Percentiles rank a stretch among this genome's conserved stretches.
Evolutionary conservation across 2,888 invertebrate species (phyloP).

Genomic region (Biston betularia): DNA sequence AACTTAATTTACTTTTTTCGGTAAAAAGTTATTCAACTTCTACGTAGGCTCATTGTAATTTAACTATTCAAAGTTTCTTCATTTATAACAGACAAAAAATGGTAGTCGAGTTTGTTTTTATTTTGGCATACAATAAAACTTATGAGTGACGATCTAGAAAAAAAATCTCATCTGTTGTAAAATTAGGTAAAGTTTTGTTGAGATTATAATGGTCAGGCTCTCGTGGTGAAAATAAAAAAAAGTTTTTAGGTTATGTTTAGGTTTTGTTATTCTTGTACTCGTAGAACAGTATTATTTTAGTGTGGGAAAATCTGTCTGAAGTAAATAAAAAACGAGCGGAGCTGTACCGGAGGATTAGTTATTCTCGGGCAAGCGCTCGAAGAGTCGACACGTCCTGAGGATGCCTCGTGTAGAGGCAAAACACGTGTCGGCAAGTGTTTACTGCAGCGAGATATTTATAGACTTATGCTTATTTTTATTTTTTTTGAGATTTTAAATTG

Average conservation of each 20-base stretch:
- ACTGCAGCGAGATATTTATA: too few relatives aligned
- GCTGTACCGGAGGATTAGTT: too few relatives aligned
- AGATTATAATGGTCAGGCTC: background rate
- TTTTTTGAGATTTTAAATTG: too few relatives aligned
- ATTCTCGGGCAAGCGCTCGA: too few relatives aligned
- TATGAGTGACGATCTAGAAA: constrained; percentile 3
- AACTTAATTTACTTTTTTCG: background rate
- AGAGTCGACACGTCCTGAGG: too few relatives aligned
- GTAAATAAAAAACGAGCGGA: too few relatives aligned
- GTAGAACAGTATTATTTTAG: too few relatives aligned
- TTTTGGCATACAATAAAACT: constrained; percentile 1
- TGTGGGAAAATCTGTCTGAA: too few relatives aligned
- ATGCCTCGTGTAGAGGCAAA: too few relatives aligned
- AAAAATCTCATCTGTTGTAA: background rate
- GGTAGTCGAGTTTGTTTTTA: background rate
- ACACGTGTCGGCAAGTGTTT: too few relatives aligned
- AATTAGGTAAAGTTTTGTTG: background rate
- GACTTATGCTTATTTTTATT: too few relatives aligned
- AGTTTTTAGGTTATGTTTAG: background rate
- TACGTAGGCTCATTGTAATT: background rate
- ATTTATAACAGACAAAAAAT: background rate
- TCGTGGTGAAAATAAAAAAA: background rate
- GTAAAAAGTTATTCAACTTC: background rate
- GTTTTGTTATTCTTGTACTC: too few relatives aligned
- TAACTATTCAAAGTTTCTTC: constrained; percentile 1